Conservation (phyloP, 2,113 vertebrate species). For the Carassius gibelio region DNA sequence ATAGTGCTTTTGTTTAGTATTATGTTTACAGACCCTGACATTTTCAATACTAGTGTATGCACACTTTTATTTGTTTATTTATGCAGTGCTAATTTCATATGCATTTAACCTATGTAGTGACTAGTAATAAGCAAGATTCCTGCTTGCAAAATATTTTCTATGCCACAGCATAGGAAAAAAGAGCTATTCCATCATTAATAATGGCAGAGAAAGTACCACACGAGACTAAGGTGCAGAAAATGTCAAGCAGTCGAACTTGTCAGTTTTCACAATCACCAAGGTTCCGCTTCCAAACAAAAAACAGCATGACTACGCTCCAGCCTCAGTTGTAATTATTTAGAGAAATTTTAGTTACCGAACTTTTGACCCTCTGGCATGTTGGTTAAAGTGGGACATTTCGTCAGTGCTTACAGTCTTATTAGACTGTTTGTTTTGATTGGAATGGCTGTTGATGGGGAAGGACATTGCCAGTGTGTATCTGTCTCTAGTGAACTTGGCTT, state of each 20-base stretch:
- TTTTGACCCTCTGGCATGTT: not conserved
- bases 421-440: not conserved
- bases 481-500: not conserved
- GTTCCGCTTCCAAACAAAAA: not conserved
- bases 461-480: not conserved
- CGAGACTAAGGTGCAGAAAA: not conserved
- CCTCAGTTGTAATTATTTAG: not conserved
- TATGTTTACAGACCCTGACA: not conserved
- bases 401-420: not conserved
- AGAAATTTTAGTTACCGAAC: not conserved
- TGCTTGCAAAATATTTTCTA: not conserved
- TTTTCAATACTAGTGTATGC: not conserved
- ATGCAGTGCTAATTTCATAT: not conserved
- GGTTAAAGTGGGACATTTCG: not conserved
- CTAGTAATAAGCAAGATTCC: not conserved
- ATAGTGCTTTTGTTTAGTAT: not conserved
- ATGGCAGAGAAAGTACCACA: not conserved
- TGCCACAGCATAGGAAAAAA: not conserved
- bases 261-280: not conserved
- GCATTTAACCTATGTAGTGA: not conserved
- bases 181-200: not conserved
- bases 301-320: not conserved
- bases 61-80: not conserved
- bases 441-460: not conserved
- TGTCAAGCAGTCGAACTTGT: not conserved